Base-by-base conservation (phyloP, 1,140 invertebrate genomes). In the Acromyrmex echinatior region DNA sequence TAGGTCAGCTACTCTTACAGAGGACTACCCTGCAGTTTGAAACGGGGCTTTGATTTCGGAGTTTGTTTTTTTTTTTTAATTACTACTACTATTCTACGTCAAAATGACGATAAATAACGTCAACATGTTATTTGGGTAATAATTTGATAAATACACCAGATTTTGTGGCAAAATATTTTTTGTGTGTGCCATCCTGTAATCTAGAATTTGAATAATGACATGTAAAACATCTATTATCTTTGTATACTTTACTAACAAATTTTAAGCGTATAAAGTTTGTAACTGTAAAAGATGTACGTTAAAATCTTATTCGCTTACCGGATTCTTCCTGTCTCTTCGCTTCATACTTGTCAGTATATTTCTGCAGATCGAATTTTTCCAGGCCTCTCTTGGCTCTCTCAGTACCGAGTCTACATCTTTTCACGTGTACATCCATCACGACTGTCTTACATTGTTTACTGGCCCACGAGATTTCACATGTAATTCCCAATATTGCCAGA, bases 291-390 rank as follows among this genome's bases (percentile, higher is more conserved):
- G 10, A 45, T 45, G 3, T 51, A 58, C n/a, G 2, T 58, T 65
- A 76, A 68, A 9, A 60, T 60, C 0, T 9, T 31, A 21, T 58
- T 74, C 28, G 18, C 56, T 76, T 25, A 86, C 84, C 84, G 0
- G 25, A 0, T 0, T 12, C 39, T 21, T 77, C 74, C 16, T 35
- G 39, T 6, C 49, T 65, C 16, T 80, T 68, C 18, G n/a, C 3
- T 35, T 49, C 45, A 2, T 58, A n/a, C 18, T 62, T 81, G 2
- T 86, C 51, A 14, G 51, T 28, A 14, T 65, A 28, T 10, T 65
- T 65, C 6, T 25, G 63, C 4, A 87, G 9, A 66, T 87, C 60
- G 3, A 82, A 65, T 65, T n/a, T 82, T 3, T 87, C 86, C n/a
- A 73, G 1, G 0, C 21, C 18, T 39, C 86, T 62, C 14, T 84